Conservation (phyloP, 1,140 invertebrate species). For the Lordiphosa clarofinis region DNA sequence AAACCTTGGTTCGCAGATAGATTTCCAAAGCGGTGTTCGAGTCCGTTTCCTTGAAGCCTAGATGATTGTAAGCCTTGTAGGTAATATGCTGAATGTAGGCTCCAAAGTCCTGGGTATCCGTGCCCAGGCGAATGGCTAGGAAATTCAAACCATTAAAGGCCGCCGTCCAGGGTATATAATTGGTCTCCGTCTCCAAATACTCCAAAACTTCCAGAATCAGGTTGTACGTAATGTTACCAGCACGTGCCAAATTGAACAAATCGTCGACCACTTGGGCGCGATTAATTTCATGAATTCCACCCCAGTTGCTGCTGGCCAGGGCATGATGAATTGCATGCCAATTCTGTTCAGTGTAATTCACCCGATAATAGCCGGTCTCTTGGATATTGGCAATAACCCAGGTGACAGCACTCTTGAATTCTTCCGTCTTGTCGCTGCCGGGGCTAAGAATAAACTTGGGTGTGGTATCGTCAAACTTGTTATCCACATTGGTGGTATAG, state of each 20-base stretch:
- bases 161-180: slow-evolving; percentile 85
- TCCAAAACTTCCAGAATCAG: slow-evolving; percentile 82
- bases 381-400: slow-evolving; percentile 87
- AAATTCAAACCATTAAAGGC: slow-evolving; percentile 82
- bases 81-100: slow-evolving; percentile 56
- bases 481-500: slow-evolving; percentile 80
- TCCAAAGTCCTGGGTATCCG: slow-evolving; percentile 47
- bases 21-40: slow-evolving; percentile 66
- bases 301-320: slow-evolving; percentile 80
- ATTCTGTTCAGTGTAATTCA: slow-evolving; percentile 86
- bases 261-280: slow-evolving; percentile 91
- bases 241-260: slow-evolving; percentile 83
- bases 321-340: slow-evolving; percentile 84
- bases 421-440: slow-evolving; percentile 12
- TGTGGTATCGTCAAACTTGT: slow-evolving; percentile 81
- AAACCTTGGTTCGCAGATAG: slow-evolving; percentile 75
- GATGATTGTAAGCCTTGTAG: slow-evolving; percentile 48
- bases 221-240: slow-evolving; percentile 78
- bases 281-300: slow-evolving; percentile 85
- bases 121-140: slow-evolving; percentile 62
- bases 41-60: slow-evolving; percentile 54
- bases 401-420: slow-evolving; percentile 13
- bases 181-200: slow-evolving; percentile 83
- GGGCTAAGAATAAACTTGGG: slow-evolving; percentile 79
- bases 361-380: slow-evolving; percentile 88